Evolutionary conservation across 2,113 vertebrate species (phyloP), one percentile per base, ranked within the genome.

Genomic region (Phasianus colchicus): DNA sequence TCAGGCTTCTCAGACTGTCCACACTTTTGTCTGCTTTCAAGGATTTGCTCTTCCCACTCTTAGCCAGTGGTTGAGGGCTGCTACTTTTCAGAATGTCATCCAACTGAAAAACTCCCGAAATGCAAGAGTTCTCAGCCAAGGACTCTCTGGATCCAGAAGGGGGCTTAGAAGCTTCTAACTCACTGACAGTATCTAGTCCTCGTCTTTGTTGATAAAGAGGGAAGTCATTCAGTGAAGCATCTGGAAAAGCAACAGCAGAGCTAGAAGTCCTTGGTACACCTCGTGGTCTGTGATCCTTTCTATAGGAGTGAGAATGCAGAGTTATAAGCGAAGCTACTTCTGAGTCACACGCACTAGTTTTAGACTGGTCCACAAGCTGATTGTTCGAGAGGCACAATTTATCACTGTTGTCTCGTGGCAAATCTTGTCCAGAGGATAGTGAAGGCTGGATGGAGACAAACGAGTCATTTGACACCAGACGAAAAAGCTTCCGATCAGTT

Each of bases 211-310:
- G 99, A 96, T 99, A 99, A 34, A 99, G 97, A 61, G 98, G 97
- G 89, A 99, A 99, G 94, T 99, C 99, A 43, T 98, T 99, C 58
- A 99, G 89, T 19, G 99, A 99, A 16, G 99, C 97, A 94, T 99
- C 99, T 16, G 99, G 99, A 96, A 99, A 99, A 86, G 99, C 99
- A 25, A 99, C 99, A 17, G 99, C 99, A 40, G 99, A 99, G 96
- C 99, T 99, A 19, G 99, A 99, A 80, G 99, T 99, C 96, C 99
- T 98, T 48, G 99, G 99, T 86, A 99, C 98, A n/a, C 99, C 99
- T 47, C 99, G 98, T 34, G 99, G 98, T 58, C 99, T 98, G 57
- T 98, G 98, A 89, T 99, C 99, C 95, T 99, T 99, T 88, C 99
- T 98, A 57, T 98, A 99, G 69, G 98, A 99, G 97, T 99, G 99